A percentile compares a stretch with the other conserved stretches of the same genome.
phyloP scores from a whole-genome alignment of 1,140 invertebrate species.

The honey bee (Apis mellifera) region DNA sequence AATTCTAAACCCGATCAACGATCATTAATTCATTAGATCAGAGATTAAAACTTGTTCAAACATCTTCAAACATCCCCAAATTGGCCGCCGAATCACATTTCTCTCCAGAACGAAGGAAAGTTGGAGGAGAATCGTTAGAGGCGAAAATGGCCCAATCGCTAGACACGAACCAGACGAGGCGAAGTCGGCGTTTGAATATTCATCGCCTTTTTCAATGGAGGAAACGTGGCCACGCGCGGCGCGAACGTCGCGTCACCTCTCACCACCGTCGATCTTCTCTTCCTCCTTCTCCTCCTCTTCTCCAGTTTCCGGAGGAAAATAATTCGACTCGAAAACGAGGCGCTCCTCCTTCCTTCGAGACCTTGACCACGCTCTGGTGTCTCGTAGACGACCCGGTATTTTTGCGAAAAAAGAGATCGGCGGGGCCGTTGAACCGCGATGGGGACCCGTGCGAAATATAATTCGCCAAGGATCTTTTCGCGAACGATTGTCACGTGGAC shows the following conservation, averaged over 20 bases:
- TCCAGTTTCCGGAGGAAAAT: background rate
- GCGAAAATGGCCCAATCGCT: background rate
- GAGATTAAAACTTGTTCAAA: too few species aligned
- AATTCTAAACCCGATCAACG: too few species aligned
- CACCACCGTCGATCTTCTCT: background rate
- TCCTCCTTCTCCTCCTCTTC: too few species aligned
- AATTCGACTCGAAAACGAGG: slow-evolving; percentile 18
- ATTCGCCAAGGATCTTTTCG: slow-evolving; percentile 22
- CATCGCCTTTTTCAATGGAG: slow-evolving; percentile 13
- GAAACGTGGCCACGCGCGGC: background rate
- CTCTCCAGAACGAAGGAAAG: too few species aligned
- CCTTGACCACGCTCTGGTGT: slow-evolving; percentile 40
- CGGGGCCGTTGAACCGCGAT: background rate
- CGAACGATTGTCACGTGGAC: background rate
- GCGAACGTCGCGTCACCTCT: background rate
- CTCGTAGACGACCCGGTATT: slow-evolving; percentile 37
- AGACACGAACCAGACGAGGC: slow-evolving; percentile 28
- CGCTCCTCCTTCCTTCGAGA: background rate
- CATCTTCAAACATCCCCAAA: too few species aligned
- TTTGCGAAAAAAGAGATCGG: slow-evolving; percentile 27
- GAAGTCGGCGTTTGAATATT: slow-evolving; percentile 39
- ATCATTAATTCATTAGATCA: too few species aligned
- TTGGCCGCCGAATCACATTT: too few species aligned
- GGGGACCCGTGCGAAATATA: slow-evolving; percentile 32
- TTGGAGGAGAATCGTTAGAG: too few species aligned